Conservation (phyloP, 2,888 invertebrate genomes). For the Priapulus caudatus region DNA sequence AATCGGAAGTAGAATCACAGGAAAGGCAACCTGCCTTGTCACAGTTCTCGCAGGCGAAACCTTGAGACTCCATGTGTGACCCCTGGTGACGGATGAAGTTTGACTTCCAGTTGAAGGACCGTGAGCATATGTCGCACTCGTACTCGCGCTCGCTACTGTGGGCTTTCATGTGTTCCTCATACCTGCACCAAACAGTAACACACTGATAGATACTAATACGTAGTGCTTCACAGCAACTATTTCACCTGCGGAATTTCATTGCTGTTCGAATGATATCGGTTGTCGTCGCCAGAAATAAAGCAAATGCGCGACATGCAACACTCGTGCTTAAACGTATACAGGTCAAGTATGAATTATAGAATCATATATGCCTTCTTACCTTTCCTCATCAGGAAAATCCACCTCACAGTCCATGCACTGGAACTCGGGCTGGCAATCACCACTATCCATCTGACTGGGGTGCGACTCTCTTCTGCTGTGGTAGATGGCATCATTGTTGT, state of each 20-base stretch:
- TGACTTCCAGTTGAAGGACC: conserved; percentile 67
- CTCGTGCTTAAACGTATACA: no score
- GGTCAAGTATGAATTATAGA: no score
- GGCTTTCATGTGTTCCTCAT: conserved; percentile 66
- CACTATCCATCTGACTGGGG: conserved; percentile 50
- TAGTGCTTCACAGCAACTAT: no score
- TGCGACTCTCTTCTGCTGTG: conserved; percentile 41
- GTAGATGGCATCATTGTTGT: conserved; percentile 16
- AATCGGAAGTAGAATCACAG: no score
- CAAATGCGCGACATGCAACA: no score
- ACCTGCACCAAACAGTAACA: no score
- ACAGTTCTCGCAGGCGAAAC: conserved; percentile 78
- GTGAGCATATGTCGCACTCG: conserved; percentile 69
- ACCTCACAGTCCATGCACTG: conserved; percentile 69
- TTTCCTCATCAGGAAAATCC: conserved; percentile 63
- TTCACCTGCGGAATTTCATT: no score
- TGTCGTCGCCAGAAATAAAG: no score
- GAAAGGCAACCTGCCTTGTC: conserved; percentile 25
- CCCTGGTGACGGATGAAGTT: conserved; percentile 69
- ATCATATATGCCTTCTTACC: no score
- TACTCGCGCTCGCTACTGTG: conserved; percentile 63
- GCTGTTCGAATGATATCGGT: no score
- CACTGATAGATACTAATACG: no score
- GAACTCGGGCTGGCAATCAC: conserved; percentile 53
- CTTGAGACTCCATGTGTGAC: conserved; percentile 59